Evolutionary conservation across 2,113 vertebrate genomes (phyloP).

Genomic region (Leptosomus discolor): DNA sequence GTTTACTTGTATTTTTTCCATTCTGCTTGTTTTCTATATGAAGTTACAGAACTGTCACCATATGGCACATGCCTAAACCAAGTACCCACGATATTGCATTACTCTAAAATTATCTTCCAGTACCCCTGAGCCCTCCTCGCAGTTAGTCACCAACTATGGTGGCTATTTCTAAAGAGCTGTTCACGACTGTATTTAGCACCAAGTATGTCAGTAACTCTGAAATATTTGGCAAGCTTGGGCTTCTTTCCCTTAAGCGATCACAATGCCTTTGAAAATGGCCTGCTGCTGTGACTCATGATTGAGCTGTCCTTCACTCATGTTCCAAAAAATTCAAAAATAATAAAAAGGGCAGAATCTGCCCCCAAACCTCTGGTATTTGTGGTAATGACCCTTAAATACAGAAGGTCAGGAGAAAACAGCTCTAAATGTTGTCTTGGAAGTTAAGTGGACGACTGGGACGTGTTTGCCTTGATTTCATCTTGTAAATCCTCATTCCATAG

Average conservation of each 20-base stretch:
- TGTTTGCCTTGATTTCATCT: background rate
- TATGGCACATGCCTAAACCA: accelerated
- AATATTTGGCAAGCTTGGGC: background rate
- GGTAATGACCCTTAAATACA: background rate
- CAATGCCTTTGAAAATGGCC: background rate
- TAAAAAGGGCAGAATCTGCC: background rate
- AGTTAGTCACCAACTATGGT: background rate
- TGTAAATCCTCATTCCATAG: background rate
- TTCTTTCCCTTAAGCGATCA: background rate
- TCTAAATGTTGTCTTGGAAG: background rate
- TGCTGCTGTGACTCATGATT: background rate
- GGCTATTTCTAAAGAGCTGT: background rate
- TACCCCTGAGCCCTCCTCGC: background rate
- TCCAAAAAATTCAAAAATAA: background rate
- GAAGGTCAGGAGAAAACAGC: background rate
- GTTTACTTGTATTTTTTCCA: background rate
- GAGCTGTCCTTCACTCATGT: background rate
- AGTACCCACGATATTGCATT: background rate
- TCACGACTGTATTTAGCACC: background rate
- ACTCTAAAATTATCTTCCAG: background rate
- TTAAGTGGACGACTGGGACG: background rate
- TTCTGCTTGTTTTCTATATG: background rate
- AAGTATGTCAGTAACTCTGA: background rate
- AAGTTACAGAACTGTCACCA: background rate
- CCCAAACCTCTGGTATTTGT: background rate